Evolutionary conservation across 2,113 vertebrate species (phyloP), one percentile per base, ranked within the genome.

Genomic region (Eclectus roratus): DNA sequence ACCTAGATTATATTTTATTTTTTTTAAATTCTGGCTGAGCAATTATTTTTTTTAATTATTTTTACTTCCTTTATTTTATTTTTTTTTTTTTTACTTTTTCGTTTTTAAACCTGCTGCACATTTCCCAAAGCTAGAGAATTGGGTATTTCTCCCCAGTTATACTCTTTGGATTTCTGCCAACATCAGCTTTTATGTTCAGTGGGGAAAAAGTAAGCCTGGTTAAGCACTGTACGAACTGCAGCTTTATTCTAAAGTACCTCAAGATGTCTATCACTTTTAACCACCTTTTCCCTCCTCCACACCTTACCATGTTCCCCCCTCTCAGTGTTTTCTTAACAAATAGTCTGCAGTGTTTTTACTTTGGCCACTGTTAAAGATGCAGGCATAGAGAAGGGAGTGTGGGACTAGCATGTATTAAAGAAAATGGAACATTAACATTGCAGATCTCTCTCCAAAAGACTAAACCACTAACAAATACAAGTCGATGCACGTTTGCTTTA

Each of bases 401-500:
- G 97, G 96, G 97, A 97, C 95, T 95, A 97, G 96, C 89, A 97
- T 97, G 97, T 98, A 97, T 98, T 97, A 87, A 96, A 97, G 94
- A 97, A 97, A 97, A 95, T 88, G 83, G 77, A 98, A 98, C 98
- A 98, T 94, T 97, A 98, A 98, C 98, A 98, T 96, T 97, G 96
- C 94, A 98, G 97, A 91, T 97, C 97, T 97, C 97, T 98, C 98
- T 96, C 97, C 97, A 96, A 98, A 98, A 97, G 97, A 97, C 97
- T 97, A 98, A 97, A 98, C 98, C 97, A 98, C 97, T 98, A 98
- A 98, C 98, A 98, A 97, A 98, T 97, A 98, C 98, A 98, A 98
- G 97, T 97, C 96, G 94, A 98, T 98, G 97, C 97, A 98, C 97
- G 79, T 97, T 97, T 97, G 95, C 96, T 96, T 98, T 97, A 97